phyloP scores from a whole-genome alignment of 2,797 vertebrate genomes.

The Muscicapa comitata region DNA sequence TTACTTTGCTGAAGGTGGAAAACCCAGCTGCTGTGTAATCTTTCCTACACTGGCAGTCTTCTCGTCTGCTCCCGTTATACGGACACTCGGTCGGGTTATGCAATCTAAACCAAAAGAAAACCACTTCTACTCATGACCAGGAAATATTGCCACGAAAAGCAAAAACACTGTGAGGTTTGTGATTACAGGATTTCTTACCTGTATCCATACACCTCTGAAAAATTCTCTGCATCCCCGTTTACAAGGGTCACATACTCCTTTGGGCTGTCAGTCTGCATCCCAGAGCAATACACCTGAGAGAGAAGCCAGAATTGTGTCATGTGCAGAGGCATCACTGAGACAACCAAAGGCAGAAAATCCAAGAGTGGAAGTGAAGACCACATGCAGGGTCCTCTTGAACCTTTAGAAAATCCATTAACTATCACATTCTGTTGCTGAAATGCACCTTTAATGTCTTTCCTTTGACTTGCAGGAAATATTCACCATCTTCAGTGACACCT shows the following conservation, averaged over 20 bases:
- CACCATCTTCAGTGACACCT: conserved; percentile 78
- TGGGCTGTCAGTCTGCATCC: conserved; percentile 89
- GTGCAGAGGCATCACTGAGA: background rate
- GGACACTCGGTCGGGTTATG: conserved; percentile 94
- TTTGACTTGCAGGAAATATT: conserved; percentile 84
- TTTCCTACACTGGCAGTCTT: conserved; percentile 90
- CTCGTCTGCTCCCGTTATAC: conserved; percentile 86
- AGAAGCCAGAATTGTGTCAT: background rate
- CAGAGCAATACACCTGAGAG: conserved; percentile 89
- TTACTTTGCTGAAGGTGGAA: conserved; percentile 91
- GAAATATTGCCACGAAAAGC: background rate
- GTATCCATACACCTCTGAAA: conserved; percentile 95
- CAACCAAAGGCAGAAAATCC: background rate
- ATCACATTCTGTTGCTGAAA: background rate
- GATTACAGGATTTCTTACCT: conserved; percentile 78
- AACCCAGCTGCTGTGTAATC: conserved; percentile 90
- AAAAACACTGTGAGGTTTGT: background rate
- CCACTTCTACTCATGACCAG: conserved; percentile 35
- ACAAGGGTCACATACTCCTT: conserved; percentile 90
- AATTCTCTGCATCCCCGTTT: conserved; percentile 89
- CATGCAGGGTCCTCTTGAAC: background rate
- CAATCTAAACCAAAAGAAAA: conserved; percentile 77
- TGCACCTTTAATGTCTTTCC: conserved; percentile 87
- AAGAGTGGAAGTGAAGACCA: background rate
- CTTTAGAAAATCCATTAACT: background rate